A percentile compares a stretch with the other conserved stretches of the same genome.
These are phyloP conservation scores for Leptodirus hochenwartii DNA, from an alignment of 2,888 invertebrate genomes.

Conservation along the genomic window DNA sequence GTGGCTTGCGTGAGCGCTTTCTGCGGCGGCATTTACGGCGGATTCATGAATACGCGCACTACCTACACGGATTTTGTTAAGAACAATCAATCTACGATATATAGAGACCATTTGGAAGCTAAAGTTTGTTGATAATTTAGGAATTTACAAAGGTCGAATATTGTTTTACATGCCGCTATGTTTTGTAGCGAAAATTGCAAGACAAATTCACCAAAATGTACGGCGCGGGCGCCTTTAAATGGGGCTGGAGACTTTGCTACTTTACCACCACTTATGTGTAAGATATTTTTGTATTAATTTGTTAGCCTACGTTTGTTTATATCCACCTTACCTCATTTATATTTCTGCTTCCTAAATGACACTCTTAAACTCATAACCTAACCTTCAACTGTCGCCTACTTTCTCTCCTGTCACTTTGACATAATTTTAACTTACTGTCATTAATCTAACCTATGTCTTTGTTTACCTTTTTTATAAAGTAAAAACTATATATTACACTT, in stretches of 20 bases:
- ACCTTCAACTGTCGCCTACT: too few relatives aligned
- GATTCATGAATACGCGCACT: slow-evolving; percentile 36
- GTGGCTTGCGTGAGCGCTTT: slow-evolving; percentile 38
- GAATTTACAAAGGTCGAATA: slow-evolving; percentile 6
- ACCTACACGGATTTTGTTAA: slow-evolving; percentile 50
- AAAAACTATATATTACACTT: slow-evolving; percentile 1
- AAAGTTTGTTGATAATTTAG: too few relatives aligned
- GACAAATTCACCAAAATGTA: slow-evolving; percentile 49
- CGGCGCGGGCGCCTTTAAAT: slow-evolving; percentile 49
- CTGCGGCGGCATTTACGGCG: slow-evolving; percentile 46
- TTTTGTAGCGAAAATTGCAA: slow-evolving; percentile 45
- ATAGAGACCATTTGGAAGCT: slow-evolving; percentile 43
- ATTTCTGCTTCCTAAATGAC: too few relatives aligned
- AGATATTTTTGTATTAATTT: slow-evolving; percentile 19
- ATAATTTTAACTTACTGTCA: too few relatives aligned
- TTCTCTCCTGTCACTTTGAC: too few relatives aligned
- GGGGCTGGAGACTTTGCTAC: slow-evolving; percentile 47
- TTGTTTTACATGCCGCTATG: slow-evolving; percentile 9
- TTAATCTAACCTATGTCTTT: too few relatives aligned
- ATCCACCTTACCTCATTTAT: too few relatives aligned
- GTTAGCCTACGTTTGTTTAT: too few relatives aligned
- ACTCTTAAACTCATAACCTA: too few relatives aligned
- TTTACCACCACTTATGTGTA: slow-evolving; percentile 56
- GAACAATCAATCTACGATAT: slow-evolving; percentile 55
- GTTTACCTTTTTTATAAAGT: slow-evolving; percentile 2